Conservation (phyloP, 1,140 invertebrate genomes). For the Araneus ventricosus region DNA sequence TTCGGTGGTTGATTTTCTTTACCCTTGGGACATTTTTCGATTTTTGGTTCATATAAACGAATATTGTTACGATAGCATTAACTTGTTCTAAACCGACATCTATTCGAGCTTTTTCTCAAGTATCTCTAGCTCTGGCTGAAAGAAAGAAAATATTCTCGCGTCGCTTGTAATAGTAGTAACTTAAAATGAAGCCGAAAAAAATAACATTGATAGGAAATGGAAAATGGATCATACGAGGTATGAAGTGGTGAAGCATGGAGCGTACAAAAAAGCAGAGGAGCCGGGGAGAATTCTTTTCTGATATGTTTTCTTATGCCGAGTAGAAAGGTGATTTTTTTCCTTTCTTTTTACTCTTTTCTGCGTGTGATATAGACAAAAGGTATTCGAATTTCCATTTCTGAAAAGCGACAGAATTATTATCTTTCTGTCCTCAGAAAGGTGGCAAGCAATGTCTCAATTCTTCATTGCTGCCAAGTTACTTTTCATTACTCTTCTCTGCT, state of each 20-base stretch:
- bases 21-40: constrained; percentile 63
- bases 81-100: constrained; percentile 60
- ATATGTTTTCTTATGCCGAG: constrained; percentile 68
- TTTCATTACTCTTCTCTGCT: constrained; percentile 57
- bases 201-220: constrained; percentile 71
- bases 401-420: constrained; percentile 66
- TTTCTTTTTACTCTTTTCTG: neutral
- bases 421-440: constrained; percentile 33
- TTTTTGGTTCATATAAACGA: constrained; percentile 64
- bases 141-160: constrained; percentile 44
- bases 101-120: constrained; percentile 22
- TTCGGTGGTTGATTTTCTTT: constrained; percentile 52
- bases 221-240: constrained; percentile 61
- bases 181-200: constrained; percentile 67
- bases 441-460: constrained; percentile 36
- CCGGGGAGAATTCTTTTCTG: constrained; percentile 26
- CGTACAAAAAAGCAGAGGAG: constrained; percentile 20
- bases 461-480: constrained; percentile 49
- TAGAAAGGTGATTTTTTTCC: constrained; percentile 43
- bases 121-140: neutral
- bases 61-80: constrained; percentile 62
- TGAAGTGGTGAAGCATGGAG: constrained; percentile 13
- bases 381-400: constrained; percentile 67
- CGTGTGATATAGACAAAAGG: constrained; percentile 61
- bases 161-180: constrained; percentile 53